Evolutionary conservation across 2,888 invertebrate species (phyloP), one percentile per base, ranked within the genome.

Genomic region (Yponomeuta cagnagella): DNA sequence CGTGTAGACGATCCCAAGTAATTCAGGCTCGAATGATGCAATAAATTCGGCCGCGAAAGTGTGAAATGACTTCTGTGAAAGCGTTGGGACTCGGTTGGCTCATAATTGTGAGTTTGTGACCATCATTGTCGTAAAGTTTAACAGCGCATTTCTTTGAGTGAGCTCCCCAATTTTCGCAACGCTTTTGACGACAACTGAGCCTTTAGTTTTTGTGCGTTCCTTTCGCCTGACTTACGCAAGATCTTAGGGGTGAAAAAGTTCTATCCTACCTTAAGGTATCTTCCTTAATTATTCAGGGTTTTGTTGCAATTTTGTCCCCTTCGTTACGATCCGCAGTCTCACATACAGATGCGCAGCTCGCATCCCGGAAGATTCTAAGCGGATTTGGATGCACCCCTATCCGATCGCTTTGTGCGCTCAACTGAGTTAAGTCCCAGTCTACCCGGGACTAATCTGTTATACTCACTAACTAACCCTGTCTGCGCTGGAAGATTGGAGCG

Each of bases 31-130:
- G 81, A 82, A 82, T 78, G 74, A 76, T 73, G 69, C 78, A 79
- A 81, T 78, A 81, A 76, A 79, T 84, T 82, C 79, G 79, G 82
- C 79, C 75, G 84, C 82, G 85, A 88, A 87, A 86, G 87, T 86
- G 82, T 81, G 78, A 82, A 82, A 73, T 75, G 74, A 74, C 72
- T 69, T 72, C 79, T 78, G 83, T 81, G 84, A 89, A 87, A 88
- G 88, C 81, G 81, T 80, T 82, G 79, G 81, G 77, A 81, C 43
- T 67, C 37, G 43, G 63, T 82, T 80, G 82, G 80, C 79, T 74
- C 74, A 58, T 79, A 77, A 76, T 68, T 66, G 68, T 48, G 43
- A 43, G 15, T 15, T 58, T 58, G 52, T 58, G 52, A 33, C 63
- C 69, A 70, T 70, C 64, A 37, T 70, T 63, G 12, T 63, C 23